Conservation (phyloP, 2,113 vertebrate species). For the Hydrochoerus hydrochaeris region DNA sequence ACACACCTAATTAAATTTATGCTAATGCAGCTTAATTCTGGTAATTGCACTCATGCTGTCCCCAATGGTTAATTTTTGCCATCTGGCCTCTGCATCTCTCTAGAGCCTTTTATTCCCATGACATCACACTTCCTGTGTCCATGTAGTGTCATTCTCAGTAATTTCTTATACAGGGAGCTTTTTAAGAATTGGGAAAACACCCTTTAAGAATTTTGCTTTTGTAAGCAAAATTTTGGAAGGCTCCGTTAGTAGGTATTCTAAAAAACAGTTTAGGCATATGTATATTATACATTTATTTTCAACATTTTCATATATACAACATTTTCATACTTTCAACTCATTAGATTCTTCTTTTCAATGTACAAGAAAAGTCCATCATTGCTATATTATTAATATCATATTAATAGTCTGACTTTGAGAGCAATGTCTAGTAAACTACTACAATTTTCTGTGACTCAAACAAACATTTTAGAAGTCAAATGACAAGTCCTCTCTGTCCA, state of each 20-base stretch:
- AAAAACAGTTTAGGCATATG: background rate
- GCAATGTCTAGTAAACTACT: background rate
- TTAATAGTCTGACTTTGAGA: background rate
- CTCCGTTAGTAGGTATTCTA: background rate
- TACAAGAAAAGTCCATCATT: background rate
- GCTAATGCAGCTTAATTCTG: constrained; percentile 26
- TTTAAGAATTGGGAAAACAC: background rate
- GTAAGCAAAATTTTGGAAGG: background rate
- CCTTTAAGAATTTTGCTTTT: background rate
- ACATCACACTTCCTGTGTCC: background rate
- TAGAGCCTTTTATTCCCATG: background rate
- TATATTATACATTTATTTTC: background rate
- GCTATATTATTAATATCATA: background rate
- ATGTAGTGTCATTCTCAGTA: background rate
- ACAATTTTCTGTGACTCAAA: background rate
- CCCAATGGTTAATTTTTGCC: constrained; percentile 4
- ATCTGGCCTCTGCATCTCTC: constrained; percentile 7
- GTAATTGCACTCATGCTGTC: constrained; percentile 21
- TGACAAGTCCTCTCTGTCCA: background rate
- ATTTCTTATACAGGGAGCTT: background rate
- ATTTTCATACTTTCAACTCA: background rate
- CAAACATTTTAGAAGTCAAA: background rate
- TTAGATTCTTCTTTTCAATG: background rate
- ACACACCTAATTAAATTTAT: constrained; percentile 60
- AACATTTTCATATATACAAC: background rate